These are phyloP conservation scores for Tenthredo notha DNA, from an alignment of 2,888 invertebrate genomes.

Conservation along the genomic window DNA sequence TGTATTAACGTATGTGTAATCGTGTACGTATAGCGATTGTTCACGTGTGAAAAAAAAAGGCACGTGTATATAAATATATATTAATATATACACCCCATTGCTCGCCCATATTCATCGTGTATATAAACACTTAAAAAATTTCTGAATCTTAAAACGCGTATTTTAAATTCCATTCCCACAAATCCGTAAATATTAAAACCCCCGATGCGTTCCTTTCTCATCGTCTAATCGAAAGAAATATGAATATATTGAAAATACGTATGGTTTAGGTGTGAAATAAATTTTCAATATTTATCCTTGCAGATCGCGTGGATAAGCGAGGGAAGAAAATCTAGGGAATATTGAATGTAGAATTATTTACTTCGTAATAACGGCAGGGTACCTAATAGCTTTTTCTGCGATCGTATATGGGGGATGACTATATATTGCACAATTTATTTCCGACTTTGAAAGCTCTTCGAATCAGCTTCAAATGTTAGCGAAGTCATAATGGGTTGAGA, in stretches of 20 bases:
- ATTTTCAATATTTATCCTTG: not conserved
- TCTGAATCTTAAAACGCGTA: not conserved
- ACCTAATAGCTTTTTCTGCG: no score
- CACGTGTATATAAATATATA: not conserved
- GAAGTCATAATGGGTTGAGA: not conserved
- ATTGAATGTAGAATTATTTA: not conserved
- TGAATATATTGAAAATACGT: not conserved
- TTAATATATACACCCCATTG: not conserved
- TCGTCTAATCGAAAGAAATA: not conserved
- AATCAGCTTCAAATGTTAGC: not conserved
- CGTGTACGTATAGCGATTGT: not conserved
- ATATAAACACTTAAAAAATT: slow-evolving; percentile 3
- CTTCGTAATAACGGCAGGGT: not conserved
- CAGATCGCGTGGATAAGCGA: not conserved
- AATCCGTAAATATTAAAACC: slow-evolving; percentile 3
- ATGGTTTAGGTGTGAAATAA: not conserved
- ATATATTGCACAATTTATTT: not conserved
- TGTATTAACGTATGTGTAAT: not conserved
- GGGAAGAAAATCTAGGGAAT: not conserved
- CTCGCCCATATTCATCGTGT: not conserved
- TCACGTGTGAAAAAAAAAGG: not conserved
- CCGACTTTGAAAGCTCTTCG: not conserved
- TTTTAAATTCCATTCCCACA: slow-evolving; percentile 14
- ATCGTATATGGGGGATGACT: not conserved
- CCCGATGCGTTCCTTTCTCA: not conserved